Evolutionary conservation across 2,888 invertebrate species (phyloP).

Genomic region (Adelognathus sp.): DNA sequence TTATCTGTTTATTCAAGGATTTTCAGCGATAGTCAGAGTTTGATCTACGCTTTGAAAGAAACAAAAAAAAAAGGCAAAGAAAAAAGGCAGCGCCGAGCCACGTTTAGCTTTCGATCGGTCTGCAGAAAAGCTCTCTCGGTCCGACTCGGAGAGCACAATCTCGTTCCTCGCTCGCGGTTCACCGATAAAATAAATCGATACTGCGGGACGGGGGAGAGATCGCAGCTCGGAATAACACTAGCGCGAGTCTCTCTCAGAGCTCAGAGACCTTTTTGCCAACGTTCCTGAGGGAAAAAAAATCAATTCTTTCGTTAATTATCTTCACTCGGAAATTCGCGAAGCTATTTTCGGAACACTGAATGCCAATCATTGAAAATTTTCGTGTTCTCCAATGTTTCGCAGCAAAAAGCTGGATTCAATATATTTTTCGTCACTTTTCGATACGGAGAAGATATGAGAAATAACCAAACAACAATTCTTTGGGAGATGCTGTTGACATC

Average conservation of each 20-base stretch:
- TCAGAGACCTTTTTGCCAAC: not conserved
- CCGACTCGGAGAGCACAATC: not conserved
- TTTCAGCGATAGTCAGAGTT: not conserved
- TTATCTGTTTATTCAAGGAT: not conserved
- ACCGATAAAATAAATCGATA: slow-evolving; percentile 59
- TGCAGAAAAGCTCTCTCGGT: not conserved
- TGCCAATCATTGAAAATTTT: too few species aligned
- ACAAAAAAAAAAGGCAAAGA: not conserved
- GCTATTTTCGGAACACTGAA: too few species aligned
- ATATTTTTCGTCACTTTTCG: too few species aligned
- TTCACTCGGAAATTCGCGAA: too few species aligned
- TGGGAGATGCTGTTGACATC: too few species aligned
- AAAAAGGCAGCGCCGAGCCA: not conserved
- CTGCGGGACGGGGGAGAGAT: slow-evolving; percentile 11
- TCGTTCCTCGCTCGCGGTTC: slow-evolving; percentile 25
- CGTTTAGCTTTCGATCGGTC: not conserved
- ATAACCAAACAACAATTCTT: too few species aligned
- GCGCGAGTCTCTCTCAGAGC: not conserved
- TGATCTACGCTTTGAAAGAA: not conserved
- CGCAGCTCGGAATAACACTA: not conserved
- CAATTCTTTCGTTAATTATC: not conserved
- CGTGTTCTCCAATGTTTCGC: too few species aligned
- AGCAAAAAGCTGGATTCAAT: too few species aligned
- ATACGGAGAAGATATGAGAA: too few species aligned
- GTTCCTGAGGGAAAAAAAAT: not conserved